These are phyloP conservation scores for Chironomus tepperi DNA, from an alignment of 1,140 invertebrate genomes.

Conservation along the genomic window DNA sequence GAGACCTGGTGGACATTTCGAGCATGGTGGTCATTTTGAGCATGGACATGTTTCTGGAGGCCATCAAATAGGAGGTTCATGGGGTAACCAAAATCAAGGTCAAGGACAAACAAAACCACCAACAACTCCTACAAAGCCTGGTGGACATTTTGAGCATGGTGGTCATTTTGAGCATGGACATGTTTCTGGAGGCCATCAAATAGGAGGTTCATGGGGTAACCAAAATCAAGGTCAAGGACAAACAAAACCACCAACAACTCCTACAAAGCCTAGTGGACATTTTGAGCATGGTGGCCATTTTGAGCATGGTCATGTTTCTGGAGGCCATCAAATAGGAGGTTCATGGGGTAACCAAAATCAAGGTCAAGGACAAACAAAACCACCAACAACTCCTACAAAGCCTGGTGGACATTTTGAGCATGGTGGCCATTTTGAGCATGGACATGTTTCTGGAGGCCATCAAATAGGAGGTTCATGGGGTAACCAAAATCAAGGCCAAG, in stretches of 20 bases:
- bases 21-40: not conserved
- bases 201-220: not conserved
- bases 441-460: not conserved
- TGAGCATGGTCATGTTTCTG: not conserved
- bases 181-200: not conserved
- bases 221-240: not conserved
- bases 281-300: not conserved
- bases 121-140: not conserved
- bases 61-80: not conserved
- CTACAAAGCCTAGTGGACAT: not conserved
- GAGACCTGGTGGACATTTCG: not conserved
- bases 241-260: no score
- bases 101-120: not conserved
- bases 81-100: not conserved
- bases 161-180: not conserved
- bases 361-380: not conserved
- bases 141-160: not conserved
- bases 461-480: not conserved
- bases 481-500: not conserved
- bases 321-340: not conserved
- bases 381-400: not conserved
- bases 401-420: not conserved
- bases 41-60: not conserved
- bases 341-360: constrained; percentile 17
- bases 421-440: not conserved